Conservation (phyloP, 2,888 invertebrate genomes). For the Volucella bombylans region DNA sequence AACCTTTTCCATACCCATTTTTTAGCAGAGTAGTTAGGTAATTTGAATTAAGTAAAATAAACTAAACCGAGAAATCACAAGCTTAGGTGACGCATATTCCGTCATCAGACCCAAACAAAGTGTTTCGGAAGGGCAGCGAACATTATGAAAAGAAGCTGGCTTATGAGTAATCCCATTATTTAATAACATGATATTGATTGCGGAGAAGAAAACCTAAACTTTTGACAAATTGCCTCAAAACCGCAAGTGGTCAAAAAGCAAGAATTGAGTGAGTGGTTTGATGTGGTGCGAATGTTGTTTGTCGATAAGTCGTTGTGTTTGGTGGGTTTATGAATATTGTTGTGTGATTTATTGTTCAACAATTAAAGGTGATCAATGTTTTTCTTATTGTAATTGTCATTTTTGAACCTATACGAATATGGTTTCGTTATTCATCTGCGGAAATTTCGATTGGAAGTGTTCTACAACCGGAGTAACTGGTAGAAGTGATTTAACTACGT, state of each 20-base stretch:
- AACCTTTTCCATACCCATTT: too few relatives aligned
- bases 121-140: background rate
- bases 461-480: constrained; percentile 39
- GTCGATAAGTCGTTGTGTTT: background rate
- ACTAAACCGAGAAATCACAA: too few relatives aligned
- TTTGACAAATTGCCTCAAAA: constrained; percentile 35
- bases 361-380: constrained; percentile 45
- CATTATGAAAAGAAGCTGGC: constrained; percentile 4
- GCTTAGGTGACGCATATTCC: too few relatives aligned
- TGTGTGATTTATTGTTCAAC: constrained; percentile 32
- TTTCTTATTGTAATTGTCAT: constrained; percentile 2
- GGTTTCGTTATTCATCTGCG: constrained; percentile 14
- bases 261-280: constrained; percentile 12
- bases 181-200: constrained; percentile 27
- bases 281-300: background rate
- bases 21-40: too few relatives aligned
- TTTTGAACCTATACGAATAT: background rate
- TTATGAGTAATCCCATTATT: constrained; percentile 55
- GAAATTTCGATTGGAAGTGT: constrained; percentile 1
- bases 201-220: constrained; percentile 15
- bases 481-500: constrained; percentile 22
- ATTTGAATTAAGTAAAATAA: too few relatives aligned
- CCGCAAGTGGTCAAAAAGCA: constrained; percentile 21
- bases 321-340: constrained; percentile 1
- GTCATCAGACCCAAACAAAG: background rate